Conservation (phyloP, 2,888 invertebrate species). For the Caenorhabditis becei region DNA sequence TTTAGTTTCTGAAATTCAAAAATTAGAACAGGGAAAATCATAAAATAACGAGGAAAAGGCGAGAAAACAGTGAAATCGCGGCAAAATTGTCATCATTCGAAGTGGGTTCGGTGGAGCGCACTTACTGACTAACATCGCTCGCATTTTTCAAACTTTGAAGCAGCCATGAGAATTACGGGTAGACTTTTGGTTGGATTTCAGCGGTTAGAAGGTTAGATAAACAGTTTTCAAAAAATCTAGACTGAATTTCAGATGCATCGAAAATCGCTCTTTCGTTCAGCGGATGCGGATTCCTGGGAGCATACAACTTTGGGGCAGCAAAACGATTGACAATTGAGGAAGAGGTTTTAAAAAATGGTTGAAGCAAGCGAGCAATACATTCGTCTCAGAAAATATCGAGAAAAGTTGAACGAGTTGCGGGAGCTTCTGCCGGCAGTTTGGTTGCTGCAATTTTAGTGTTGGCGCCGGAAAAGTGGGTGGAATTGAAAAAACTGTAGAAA, state of each 20-base stretch:
- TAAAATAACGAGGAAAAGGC: neutral
- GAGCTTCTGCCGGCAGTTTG: slow-evolving; percentile 79
- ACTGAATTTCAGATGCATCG: slow-evolving; percentile 27
- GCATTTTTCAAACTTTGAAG: neutral
- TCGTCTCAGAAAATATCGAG: slow-evolving; percentile 58
- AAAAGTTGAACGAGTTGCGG: slow-evolving; percentile 70
- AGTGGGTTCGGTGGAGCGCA: slow-evolving; percentile 52
- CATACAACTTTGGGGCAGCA: slow-evolving; percentile 80
- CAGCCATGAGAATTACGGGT: slow-evolving; percentile 15
- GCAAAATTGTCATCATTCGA: slow-evolving; percentile 60
- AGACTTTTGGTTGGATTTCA: slow-evolving; percentile 7
- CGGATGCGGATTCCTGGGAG: slow-evolving; percentile 79
- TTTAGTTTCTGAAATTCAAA: slow-evolving; percentile 16
- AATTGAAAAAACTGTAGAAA: too few relatives aligned
- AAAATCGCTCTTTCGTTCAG: slow-evolving; percentile 72
- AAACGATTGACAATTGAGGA: slow-evolving; percentile 73
- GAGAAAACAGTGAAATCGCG: slow-evolving; percentile 17
- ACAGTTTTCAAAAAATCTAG: neutral
- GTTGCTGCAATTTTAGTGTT: slow-evolving; percentile 74
- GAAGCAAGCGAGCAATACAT: neutral
- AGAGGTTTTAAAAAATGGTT: slow-evolving; percentile 58
- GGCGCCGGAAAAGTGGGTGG: slow-evolving; percentile 70
- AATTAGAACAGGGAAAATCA: neutral
- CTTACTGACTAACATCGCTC: slow-evolving; percentile 22
- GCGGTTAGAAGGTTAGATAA: slow-evolving; percentile 23